Conservation (phyloP, 1,140 invertebrate genomes). For the Chionoecetes opilio region DNA sequence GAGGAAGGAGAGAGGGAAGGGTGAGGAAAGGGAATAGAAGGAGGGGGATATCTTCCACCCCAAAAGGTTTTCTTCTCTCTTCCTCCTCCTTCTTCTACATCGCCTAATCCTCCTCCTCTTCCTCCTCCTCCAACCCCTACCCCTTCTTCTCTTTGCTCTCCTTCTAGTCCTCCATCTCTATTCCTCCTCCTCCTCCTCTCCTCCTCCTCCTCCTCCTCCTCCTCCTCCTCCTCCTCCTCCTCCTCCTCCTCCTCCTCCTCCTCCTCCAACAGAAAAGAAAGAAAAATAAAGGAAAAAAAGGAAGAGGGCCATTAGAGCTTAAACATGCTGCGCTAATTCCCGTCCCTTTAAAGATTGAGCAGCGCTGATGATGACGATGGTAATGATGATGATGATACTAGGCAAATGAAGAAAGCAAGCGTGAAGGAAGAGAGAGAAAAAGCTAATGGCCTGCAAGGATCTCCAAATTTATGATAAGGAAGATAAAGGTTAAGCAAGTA, state of each 20-base stretch:
- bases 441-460: conserved; percentile 41
- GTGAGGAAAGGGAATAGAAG: background rate
- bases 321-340: conserved; percentile 45
- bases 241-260: background rate
- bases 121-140: background rate
- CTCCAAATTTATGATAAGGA: conserved; percentile 50
- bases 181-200: too few species aligned
- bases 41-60: background rate
- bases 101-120: too few species aligned
- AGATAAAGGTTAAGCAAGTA: background rate
- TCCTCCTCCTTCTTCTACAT: too few species aligned
- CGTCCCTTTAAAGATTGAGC: background rate
- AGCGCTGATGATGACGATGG: conserved; percentile 24
- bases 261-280: background rate
- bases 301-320: conserved; percentile 48
- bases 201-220: background rate
- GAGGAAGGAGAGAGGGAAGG: background rate
- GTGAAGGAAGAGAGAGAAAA: background rate
- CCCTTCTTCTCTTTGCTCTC: background rate
- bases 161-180: background rate
- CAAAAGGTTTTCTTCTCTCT: background rate
- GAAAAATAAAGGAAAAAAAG: conserved; percentile 32
- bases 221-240: background rate
- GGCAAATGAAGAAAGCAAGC: background rate
- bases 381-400: background rate